Evolutionary conservation across 2,113 vertebrate genomes (phyloP).

Genomic region (Hydrolagus affinis): DNA sequence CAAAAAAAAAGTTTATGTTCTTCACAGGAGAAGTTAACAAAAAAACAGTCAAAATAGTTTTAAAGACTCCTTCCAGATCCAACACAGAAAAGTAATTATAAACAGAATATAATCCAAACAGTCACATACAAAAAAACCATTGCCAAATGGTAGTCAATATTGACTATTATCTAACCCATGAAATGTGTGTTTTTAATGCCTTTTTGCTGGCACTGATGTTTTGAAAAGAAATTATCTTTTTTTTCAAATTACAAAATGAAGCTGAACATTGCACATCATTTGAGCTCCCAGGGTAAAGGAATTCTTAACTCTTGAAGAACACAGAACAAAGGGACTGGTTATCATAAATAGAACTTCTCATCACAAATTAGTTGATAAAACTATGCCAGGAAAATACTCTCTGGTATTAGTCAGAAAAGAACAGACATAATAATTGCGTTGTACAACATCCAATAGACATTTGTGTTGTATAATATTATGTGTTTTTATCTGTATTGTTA

Average conservation of each 20-base stretch:
- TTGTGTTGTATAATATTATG: background rate
- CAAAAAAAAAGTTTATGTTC: background rate
- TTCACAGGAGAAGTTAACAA: background rate
- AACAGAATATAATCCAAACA: no score
- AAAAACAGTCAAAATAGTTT: background rate
- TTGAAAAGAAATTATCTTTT: background rate
- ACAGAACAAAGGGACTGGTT: no score
- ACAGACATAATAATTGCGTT: background rate
- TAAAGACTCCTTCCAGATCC: no score
- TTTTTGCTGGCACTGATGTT: background rate
- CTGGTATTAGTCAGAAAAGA: background rate
- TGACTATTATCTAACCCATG: background rate
- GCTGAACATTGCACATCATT: background rate
- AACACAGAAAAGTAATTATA: no score
- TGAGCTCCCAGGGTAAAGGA: background rate
- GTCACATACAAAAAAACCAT: background rate
- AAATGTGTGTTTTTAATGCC: background rate
- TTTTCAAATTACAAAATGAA: background rate
- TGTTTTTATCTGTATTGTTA: no score
- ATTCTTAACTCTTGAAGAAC: background rate
- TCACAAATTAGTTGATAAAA: background rate
- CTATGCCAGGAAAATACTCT: background rate
- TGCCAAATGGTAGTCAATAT: background rate
- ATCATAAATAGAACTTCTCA: background rate
- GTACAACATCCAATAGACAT: background rate